phyloP scores from a whole-genome alignment of 1,140 invertebrate species.

The Physella acuta region DNA sequence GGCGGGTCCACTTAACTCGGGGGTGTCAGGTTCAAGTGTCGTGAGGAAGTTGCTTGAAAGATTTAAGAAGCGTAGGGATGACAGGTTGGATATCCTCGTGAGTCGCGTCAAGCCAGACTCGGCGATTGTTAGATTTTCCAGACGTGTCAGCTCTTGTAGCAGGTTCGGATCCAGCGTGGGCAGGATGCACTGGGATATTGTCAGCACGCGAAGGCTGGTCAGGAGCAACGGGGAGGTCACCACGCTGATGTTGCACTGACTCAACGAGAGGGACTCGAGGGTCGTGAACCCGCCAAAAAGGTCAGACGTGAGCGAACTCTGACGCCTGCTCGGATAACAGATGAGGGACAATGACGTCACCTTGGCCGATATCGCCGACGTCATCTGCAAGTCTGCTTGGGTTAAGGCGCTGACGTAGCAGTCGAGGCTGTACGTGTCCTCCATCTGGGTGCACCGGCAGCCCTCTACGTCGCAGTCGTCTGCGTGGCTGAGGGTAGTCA shows the following conservation, averaged over 20 bases:
- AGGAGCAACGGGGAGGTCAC: background rate
- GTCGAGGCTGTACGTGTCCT: too few relatives aligned
- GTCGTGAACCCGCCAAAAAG: background rate
- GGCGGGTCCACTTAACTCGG: background rate
- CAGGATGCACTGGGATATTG: background rate
- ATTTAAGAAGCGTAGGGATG: background rate
- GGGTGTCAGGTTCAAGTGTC: background rate
- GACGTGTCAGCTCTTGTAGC: background rate
- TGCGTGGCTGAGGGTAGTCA: too few relatives aligned
- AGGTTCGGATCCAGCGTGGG: background rate
- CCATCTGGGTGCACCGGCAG: too few relatives aligned
- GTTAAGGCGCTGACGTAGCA: conserved; percentile 2
- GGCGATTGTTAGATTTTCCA: background rate
- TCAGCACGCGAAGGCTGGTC: background rate
- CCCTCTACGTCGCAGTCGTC: background rate
- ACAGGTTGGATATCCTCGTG: background rate
- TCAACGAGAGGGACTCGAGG: background rate
- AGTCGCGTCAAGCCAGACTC: background rate
- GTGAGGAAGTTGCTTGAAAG: background rate
- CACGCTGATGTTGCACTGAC: background rate
- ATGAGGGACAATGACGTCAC: background rate
- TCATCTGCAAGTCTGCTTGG: background rate
- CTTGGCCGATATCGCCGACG: background rate
- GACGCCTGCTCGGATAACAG: background rate
- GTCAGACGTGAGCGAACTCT: background rate